Evolutionary conservation across 2,888 invertebrate genomes (phyloP), one percentile per base, ranked within the genome.

Genomic region (Gymnosoma rotundatum): DNA sequence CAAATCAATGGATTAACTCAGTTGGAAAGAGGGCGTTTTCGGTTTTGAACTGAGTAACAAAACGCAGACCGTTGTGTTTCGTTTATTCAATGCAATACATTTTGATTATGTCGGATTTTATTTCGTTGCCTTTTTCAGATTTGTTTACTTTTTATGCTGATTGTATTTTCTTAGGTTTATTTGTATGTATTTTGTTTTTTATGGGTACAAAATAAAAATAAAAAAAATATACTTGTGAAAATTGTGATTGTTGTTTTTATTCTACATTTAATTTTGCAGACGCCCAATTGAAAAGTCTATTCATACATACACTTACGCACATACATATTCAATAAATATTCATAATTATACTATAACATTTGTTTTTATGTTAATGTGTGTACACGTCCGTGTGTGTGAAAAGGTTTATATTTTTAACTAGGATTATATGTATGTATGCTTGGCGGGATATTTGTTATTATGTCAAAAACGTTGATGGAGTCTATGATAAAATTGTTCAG

Each of bases 1-100:
- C 81, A 82, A 82, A 82, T 82, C 56, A 75, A 60, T 66, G 16
- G 75, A 82, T 82, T 76, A 82, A 76, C 81, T 76, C 81, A 36
- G 81, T 64, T 76, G 64, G 81, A 82, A 82, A 60, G 75, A 45
- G 70, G 81, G 70, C 75, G 75, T 75, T 81, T 69, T 75, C 50
- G 14, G 58, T 32, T 64, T 58, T 48, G 20, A 69, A n/a, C 25
- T 42, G 16, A 45, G 52, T 48, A 70, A 64, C 21, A 48, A 20
- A 75, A 70, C 21, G 20, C 18, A 70, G 20, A 82, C 70, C 70
- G 58, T 42, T 82, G 64, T 70, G 54, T 60, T 75, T 76, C 75
- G 58, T 76, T 82, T 66, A 66, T 52, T 52, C 58, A 64, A 64
- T 25, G 75, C 70, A 81, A 81, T 81, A 76, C 45, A 81, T 81